These are phyloP conservation scores for Diacarnus erythraeanus DNA, from an alignment of 37 sponge, comb jelly and placozoan species.

Conservation along the genomic window DNA sequence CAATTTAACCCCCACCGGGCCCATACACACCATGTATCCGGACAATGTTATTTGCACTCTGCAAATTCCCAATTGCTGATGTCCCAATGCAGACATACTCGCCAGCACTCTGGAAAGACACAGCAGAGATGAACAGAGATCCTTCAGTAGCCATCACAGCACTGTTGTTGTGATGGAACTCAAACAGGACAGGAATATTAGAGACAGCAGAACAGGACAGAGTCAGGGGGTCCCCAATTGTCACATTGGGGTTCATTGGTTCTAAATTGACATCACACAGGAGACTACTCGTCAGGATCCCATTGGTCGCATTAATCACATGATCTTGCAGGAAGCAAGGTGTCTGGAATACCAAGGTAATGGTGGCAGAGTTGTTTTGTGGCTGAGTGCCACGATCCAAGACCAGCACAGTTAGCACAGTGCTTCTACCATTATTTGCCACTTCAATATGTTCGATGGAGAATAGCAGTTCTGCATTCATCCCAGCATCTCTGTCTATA, in stretches of 20 bases:
- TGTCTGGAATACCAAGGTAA: conserved; percentile 26
- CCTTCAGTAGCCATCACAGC: neutral
- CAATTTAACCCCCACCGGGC: too few relatives aligned
- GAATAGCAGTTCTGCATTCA: conserved; percentile 45
- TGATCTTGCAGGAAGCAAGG: conserved; percentile 36
- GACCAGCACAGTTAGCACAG: conserved; percentile 54
- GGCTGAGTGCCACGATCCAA: conserved; percentile 56
- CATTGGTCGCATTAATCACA: conserved; percentile 23
- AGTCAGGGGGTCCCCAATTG: neutral
- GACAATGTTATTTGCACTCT: conserved; percentile 22
- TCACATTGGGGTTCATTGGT: conserved; percentile 9
- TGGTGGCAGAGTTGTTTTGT: conserved; percentile 19
- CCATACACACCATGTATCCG: conserved; percentile 47
- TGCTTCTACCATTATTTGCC: neutral
- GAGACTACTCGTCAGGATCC: conserved; percentile 11
- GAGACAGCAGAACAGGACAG: conserved; percentile 21
- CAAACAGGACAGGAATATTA: conserved; percentile 31
- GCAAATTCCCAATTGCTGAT: conserved; percentile 39
- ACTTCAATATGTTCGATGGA: neutral
- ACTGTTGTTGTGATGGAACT: conserved; percentile 55
- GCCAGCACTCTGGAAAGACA: conserved; percentile 57
- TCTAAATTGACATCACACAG: conserved; percentile 23
- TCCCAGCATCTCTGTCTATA: conserved; percentile 60
- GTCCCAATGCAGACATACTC: conserved; percentile 58
- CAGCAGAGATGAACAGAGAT: neutral